phyloP scores from a whole-genome alignment of 1,140 invertebrate genomes.

The Saxidomus purpurata region DNA sequence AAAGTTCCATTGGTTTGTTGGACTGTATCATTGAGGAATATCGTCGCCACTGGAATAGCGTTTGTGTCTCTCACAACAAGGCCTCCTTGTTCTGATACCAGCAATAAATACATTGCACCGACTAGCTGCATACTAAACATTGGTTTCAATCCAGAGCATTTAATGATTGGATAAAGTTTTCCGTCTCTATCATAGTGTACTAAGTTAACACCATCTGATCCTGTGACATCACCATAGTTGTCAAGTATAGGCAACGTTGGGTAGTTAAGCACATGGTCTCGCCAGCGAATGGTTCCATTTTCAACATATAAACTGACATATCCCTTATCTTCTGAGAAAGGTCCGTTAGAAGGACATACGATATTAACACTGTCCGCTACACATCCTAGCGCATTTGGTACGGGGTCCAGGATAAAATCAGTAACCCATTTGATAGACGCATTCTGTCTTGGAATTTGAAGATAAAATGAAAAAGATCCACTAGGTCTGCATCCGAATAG shows the following conservation, averaged over 20 bases:
- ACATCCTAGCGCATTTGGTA: slow-evolving; percentile 66
- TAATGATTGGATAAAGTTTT: slow-evolving; percentile 52
- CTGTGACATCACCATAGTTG: slow-evolving; percentile 58
- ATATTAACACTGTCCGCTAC: slow-evolving; percentile 68
- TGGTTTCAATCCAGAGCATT: slow-evolving; percentile 40
- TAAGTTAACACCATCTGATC: slow-evolving; percentile 20
- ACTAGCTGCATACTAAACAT: slow-evolving; percentile 62
- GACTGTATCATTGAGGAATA: slow-evolving; percentile 48
- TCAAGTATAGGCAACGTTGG: slow-evolving; percentile 38
- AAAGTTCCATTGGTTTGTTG: slow-evolving; percentile 57
- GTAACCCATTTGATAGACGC: slow-evolving; percentile 32
- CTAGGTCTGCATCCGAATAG: slow-evolving; percentile 70
- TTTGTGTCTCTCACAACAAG: slow-evolving; percentile 45
- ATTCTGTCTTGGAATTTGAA: slow-evolving; percentile 34
- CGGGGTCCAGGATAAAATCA: slow-evolving; percentile 2
- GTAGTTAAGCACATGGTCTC: slow-evolving; percentile 15
- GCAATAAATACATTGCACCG: slow-evolving; percentile 11
- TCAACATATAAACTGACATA: slow-evolving; percentile 26
- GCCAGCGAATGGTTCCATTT: slow-evolving; percentile 54
- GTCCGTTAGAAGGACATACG: slow-evolving; percentile 68
- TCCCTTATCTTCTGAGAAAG: slow-evolving; percentile 30
- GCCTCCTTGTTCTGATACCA: slow-evolving; percentile 43
- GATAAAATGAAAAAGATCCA: slow-evolving; percentile 72
- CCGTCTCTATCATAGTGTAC: slow-evolving; percentile 52
- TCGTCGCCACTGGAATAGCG: slow-evolving; percentile 48